Evolutionary conservation across 2,797 vertebrate species (phyloP).

Genomic region (Pseudochromis fuscus): DNA sequence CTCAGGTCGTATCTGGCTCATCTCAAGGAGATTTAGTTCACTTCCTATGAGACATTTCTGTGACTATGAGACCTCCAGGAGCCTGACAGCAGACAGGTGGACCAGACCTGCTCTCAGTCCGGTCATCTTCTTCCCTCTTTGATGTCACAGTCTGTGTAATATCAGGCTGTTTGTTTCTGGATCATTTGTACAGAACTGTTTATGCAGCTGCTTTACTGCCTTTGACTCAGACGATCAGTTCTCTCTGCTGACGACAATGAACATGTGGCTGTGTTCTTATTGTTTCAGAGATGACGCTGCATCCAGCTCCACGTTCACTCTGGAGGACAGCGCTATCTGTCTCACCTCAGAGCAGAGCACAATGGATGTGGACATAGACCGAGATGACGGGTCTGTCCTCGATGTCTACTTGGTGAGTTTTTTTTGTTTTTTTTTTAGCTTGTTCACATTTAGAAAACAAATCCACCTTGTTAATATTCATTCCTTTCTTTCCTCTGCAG

Average conservation of each 20-base stretch:
- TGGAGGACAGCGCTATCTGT: conserved; percentile 96
- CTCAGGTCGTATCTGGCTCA: neutral
- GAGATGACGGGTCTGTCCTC: conserved; percentile 93
- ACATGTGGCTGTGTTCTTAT: neutral
- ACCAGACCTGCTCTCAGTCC: neutral
- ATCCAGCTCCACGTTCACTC: conserved; percentile 93
- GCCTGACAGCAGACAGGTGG: conserved; percentile 2
- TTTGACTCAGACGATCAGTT: conserved; percentile 10
- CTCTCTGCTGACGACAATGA: neutral
- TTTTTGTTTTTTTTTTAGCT: neutral
- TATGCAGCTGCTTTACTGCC: conserved; percentile 35
- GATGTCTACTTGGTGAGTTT: conserved; percentile 95
- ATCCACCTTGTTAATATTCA: neutral
- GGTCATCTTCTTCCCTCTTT: conserved; percentile 13
- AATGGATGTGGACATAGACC: conserved; percentile 90
- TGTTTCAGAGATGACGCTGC: conserved; percentile 88
- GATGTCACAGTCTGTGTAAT: conserved; percentile 10
- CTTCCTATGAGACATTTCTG: conserved; percentile 43
- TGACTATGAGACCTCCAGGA: conserved; percentile 15
- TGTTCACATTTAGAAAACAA: neutral
- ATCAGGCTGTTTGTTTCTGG: conserved; percentile 9
- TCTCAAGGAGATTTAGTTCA: conserved; percentile 18
- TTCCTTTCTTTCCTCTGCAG: conserved; percentile 53
- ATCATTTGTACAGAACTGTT: conserved; percentile 20
- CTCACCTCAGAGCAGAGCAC: conserved; percentile 93